phyloP scores from a whole-genome alignment of 2,113 vertebrate species.

The Mixornis gularis region DNA sequence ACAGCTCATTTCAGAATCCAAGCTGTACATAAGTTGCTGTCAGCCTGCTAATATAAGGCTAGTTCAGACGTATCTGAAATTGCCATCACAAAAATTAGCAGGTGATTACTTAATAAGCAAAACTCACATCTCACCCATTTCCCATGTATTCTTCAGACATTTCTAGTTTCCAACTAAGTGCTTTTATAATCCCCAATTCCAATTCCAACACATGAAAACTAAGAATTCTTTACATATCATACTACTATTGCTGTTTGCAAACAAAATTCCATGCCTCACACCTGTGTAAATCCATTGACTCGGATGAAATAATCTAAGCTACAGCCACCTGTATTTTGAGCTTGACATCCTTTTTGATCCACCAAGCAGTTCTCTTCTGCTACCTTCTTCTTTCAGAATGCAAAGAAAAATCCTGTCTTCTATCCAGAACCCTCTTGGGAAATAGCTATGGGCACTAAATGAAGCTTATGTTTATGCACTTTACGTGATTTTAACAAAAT shows the following conservation, averaged over 20 bases:
- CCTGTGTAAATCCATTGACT: background rate
- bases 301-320: background rate
- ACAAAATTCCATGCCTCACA: background rate
- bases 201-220: background rate
- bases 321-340: background rate
- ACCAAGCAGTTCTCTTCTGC: background rate
- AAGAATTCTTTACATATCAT: background rate
- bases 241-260: background rate
- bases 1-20: background rate
- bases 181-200: background rate
- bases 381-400: background rate
- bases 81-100: background rate
- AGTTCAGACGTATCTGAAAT: background rate
- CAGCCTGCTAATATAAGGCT: background rate
- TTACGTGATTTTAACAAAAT: background rate
- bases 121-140: rapidly evolving
- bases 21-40: rapidly evolving
- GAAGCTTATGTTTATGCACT: rapidly evolving
- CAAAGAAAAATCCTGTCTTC: background rate
- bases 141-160: background rate
- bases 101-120: background rate
- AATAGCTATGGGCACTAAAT: background rate
- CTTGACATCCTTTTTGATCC: background rate
- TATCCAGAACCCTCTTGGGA: background rate
- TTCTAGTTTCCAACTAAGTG: background rate